Evolutionary conservation across 2,888 invertebrate genomes (phyloP).

Genomic region (Aporophyla nigra): DNA sequence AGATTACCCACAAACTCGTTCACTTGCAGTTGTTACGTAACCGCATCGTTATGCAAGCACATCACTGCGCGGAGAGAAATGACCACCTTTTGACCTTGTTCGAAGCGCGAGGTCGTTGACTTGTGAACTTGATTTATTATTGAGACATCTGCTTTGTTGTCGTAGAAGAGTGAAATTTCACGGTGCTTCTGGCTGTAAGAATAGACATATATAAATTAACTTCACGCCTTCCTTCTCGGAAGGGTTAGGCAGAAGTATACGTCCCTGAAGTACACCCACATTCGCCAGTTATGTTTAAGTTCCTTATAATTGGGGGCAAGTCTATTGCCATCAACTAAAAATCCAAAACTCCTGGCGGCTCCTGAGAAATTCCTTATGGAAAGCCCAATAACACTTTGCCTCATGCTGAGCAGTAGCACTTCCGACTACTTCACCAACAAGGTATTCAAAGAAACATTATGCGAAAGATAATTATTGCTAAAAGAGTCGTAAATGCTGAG

Average conservation of each 20-base stretch:
- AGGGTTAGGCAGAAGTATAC: background rate
- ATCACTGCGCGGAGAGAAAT: constrained; percentile 50
- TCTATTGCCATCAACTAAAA: background rate
- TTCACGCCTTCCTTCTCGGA: background rate
- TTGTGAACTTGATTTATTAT: constrained; percentile 60
- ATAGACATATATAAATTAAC: background rate
- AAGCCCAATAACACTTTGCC: background rate
- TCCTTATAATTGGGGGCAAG: background rate
- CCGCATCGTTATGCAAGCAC: constrained; percentile 18
- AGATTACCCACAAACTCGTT: constrained; percentile 28
- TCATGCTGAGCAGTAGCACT: background rate
- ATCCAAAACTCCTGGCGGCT: background rate
- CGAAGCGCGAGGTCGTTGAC: constrained; percentile 60
- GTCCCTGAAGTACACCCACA: background rate
- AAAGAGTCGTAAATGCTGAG: background rate
- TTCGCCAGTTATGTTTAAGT: background rate
- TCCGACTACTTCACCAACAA: background rate
- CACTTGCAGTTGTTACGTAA: constrained; percentile 37
- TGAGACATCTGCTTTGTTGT: constrained; percentile 15
- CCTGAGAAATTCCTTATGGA: background rate
- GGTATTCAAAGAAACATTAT: background rate
- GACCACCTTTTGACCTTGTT: constrained; percentile 61
- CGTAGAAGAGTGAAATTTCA: background rate
- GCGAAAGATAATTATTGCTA: background rate
- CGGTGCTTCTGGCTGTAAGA: background rate